Percentiles rank a stretch among this genome's conserved stretches.
Evolutionary conservation across 2,113 vertebrate genomes (phyloP).

Genomic region (Thunnus maccoyii): DNA sequence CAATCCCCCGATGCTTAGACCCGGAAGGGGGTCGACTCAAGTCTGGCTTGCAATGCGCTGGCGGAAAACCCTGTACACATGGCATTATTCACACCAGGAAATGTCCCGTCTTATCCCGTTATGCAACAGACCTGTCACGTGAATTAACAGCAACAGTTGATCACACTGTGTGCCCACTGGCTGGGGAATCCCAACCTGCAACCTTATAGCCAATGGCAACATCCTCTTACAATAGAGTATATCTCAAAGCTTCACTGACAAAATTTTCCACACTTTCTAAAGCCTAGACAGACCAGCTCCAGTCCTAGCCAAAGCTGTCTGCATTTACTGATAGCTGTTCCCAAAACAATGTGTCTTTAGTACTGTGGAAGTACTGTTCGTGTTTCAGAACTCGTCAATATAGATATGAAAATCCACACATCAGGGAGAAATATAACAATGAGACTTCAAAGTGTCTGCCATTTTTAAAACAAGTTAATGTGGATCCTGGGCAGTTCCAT

Average conservation of each 20-base stretch:
- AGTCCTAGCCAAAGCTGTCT: background rate
- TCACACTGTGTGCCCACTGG: background rate
- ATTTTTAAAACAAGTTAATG: background rate
- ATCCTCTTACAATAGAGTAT: background rate
- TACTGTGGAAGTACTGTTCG: background rate
- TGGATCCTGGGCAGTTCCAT: background rate
- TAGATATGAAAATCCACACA: background rate
- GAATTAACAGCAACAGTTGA: background rate
- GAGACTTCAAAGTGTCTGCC: background rate
- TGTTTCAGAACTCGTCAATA: no score
- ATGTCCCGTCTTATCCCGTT: constrained; percentile 1
- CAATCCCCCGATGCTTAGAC: no score
- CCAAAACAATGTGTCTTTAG: background rate
- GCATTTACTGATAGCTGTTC: constrained; percentile 18
- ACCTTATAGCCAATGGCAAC: background rate
- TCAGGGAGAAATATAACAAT: no score
- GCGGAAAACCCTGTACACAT: no score
- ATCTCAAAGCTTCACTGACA: background rate
- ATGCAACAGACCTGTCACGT: background rate
- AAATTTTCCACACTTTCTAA: background rate
- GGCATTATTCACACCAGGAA: constrained; percentile 16
- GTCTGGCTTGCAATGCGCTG: no score
- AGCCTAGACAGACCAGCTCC: background rate
- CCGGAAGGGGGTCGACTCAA: no score
- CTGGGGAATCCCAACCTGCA: background rate